A percentile compares a stretch with the other conserved stretches of the same genome.
Conservation (phyloP, 2,797 vertebrate species). For the Mycteria americana region DNA sequence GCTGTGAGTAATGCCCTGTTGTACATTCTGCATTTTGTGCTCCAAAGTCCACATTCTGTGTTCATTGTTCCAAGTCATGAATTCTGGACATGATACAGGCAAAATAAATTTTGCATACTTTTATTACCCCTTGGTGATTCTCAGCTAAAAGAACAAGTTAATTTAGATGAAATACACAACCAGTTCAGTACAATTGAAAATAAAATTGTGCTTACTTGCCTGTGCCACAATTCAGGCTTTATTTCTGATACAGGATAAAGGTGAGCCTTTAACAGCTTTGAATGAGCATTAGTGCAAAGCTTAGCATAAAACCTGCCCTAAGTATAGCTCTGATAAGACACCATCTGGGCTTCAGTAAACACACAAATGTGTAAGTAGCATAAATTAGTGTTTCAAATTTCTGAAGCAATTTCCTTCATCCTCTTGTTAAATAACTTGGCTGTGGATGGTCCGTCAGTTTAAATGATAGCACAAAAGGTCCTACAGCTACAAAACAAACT, state of each 20-base stretch:
- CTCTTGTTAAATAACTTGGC: slow-evolving; percentile 3
- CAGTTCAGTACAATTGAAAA: background rate
- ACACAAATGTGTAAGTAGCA: background rate
- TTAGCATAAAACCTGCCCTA: background rate
- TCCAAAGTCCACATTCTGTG: slow-evolving; percentile 48
- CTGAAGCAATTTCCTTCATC: background rate
- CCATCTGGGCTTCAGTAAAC: background rate
- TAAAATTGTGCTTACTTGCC: background rate
- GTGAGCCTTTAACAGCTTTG: background rate
- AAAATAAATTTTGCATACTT: slow-evolving; percentile 32
- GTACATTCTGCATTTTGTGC: slow-evolving; percentile 39
- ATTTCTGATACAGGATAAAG: background rate
- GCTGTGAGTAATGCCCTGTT: background rate
- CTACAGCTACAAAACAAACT: slow-evolving; percentile 41
- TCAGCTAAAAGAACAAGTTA: slow-evolving; percentile 46
- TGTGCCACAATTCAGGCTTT: background rate
- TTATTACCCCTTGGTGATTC: background rate
- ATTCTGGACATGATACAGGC: slow-evolving; percentile 9
- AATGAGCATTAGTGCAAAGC: background rate
- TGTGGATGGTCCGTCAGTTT: background rate
- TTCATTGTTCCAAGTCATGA: slow-evolving; percentile 57
- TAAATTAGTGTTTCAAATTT: background rate
- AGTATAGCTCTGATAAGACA: background rate
- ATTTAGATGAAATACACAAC: slow-evolving; percentile 14
- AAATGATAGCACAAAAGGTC: slow-evolving; percentile 47